These are phyloP conservation scores for Chloropsis hardwickii DNA, from an alignment of 2,113 vertebrate genomes.

Conservation along the genomic window DNA sequence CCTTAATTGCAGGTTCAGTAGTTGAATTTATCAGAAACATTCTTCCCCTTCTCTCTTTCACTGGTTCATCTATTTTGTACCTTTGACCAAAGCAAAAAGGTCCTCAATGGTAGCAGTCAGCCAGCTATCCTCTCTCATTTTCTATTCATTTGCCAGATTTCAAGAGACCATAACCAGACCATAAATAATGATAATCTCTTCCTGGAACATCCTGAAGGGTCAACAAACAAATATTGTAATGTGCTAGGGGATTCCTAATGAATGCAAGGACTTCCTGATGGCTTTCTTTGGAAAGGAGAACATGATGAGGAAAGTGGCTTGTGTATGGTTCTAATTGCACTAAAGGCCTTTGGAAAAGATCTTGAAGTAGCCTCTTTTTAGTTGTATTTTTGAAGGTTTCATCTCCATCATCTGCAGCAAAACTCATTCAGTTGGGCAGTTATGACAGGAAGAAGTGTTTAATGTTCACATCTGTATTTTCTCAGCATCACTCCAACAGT, in stretches of 20 bases:
- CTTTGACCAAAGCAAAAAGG: not conserved
- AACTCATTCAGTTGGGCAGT: not conserved
- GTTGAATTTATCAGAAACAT: not conserved
- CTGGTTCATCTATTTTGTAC: not conserved
- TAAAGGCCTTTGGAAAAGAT: not conserved
- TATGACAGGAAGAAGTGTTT: not conserved
- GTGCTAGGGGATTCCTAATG: not conserved
- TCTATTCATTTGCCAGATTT: not conserved
- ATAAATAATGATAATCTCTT: not conserved
- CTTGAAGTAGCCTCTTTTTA: not conserved
- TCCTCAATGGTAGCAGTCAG: not conserved
- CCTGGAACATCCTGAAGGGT: not conserved
- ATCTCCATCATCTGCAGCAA: not conserved
- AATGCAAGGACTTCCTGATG: not conserved
- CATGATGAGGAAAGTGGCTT: not conserved
- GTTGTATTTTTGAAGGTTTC: not conserved
- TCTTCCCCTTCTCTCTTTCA: not conserved
- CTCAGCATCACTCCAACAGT: not conserved
- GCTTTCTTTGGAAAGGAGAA: not conserved
- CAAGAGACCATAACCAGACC: not conserved
- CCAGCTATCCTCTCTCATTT: not conserved
- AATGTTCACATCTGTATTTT: constrained; percentile 2
- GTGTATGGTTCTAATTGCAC: not conserved
- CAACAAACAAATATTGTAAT: not conserved
- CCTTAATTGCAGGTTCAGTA: not conserved